phyloP scores from a whole-genome alignment of 2,888 invertebrate genomes.

The Dryocosmus kuriphilus region DNA sequence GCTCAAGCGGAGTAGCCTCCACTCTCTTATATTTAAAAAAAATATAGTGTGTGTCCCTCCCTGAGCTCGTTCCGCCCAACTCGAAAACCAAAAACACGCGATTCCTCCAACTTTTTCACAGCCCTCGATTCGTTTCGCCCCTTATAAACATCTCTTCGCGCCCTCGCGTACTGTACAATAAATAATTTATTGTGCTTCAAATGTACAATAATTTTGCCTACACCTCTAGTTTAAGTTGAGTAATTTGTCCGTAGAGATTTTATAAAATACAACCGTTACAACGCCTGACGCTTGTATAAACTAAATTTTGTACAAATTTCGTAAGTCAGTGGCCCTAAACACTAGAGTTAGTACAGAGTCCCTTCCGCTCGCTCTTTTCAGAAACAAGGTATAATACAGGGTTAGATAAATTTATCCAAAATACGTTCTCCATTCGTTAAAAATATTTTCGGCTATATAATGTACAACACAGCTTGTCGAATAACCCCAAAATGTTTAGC shows the following conservation, averaged over 20 bases:
- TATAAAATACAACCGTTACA: conserved; percentile 53
- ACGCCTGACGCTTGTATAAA: conserved; percentile 56
- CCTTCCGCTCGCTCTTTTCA: not conserved
- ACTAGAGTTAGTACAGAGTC: conserved; percentile 11
- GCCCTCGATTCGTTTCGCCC: conserved; percentile 72
- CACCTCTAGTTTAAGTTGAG: conserved; percentile 62
- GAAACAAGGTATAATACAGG: conserved; percentile 11
- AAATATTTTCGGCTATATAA: not conserved
- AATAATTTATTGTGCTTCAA: conserved; percentile 73
- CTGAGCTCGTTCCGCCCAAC: conserved; percentile 66
- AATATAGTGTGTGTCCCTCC: conserved; percentile 71
- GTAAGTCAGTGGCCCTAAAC: conserved; percentile 45
- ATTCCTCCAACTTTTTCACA: conserved; percentile 70
- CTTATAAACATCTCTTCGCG: conserved; percentile 45
- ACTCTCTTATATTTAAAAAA: conserved; percentile 70
- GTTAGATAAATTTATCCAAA: not conserved
- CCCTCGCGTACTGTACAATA: conserved; percentile 71
- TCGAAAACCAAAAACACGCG: conserved; percentile 51
- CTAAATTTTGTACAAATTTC: conserved; percentile 71
- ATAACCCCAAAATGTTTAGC: too few relatives aligned
- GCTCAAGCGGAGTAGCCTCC: conserved; percentile 65
- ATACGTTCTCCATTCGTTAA: not conserved
- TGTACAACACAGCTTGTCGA: not conserved
- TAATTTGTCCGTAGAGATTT: conserved; percentile 68
- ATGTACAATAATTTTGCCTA: conserved; percentile 73